Evolutionary conservation across 2,797 vertebrate species (phyloP), one percentile per base, ranked within the genome.

Genomic region (Holocentrus rufus): DNA sequence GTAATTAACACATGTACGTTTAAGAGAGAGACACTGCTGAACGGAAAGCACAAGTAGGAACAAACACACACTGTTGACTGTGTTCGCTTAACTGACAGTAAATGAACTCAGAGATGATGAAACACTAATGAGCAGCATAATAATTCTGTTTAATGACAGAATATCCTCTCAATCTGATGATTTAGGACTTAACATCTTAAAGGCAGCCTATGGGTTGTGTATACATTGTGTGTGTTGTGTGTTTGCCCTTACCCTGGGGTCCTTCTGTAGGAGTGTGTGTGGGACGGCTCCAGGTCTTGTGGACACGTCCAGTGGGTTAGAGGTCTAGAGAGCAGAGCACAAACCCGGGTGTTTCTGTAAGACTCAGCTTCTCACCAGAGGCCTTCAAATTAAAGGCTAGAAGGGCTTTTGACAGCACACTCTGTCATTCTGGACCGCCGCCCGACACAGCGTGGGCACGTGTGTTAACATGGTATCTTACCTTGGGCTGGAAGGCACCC

Each of bases 401-500:
- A 34, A 4, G 31, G 31, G 6, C 36, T 34, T 34, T 7, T 34
- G 31, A 34, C 31, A 34, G 31, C 31, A 34, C 5, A 34, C 5
- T 34, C 31, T 3, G 8, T 34, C 25, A 27, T 30, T 13, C 46
- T 27, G 30, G 23, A 17, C 15, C 56, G 4, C 49, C 27, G 17
- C 23, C 57, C 52, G 47, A 15, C 13, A 9, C 20, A 54, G 49
- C 15, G 36, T 44, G 31, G 15, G 42, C 46, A 53, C 57, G n/a
- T 34, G 69, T 54, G 17, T 49, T 54, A n/a, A 17, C 27, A 55
- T 5, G 50, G 30, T 5, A 30, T 60, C 56, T 78, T 92, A 99
- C 97, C 96, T 99, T 99, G 85, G 98, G 98, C 66, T 99, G 98
- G 90, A 99, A 99, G 36, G 98, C 98, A 83, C 98, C 98, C 93